Percentiles rank a stretch among this genome's conserved stretches.
Conservation (phyloP, 2,113 vertebrate genomes). For the Alouatta palliata region DNA sequence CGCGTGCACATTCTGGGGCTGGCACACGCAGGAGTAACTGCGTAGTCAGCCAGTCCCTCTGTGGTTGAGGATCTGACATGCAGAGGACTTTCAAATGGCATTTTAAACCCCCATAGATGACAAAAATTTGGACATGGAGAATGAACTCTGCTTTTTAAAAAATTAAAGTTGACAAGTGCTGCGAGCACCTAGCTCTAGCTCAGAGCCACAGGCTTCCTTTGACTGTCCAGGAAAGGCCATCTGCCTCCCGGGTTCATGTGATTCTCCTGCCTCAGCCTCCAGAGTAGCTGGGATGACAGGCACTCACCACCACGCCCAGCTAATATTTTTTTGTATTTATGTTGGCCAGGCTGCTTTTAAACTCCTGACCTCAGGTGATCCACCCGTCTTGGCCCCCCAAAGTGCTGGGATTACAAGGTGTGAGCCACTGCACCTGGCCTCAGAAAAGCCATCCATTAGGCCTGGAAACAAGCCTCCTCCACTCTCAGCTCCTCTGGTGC, state of each 20-base stretch:
- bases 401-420: no score
- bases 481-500: constrained; percentile 52
- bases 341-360: no score
- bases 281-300: no score
- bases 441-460: constrained; percentile 58
- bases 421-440: no score
- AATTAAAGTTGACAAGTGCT: neutral
- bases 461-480: neutral
- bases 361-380: no score
- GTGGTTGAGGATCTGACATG: neutral
- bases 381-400: no score
- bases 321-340: no score
- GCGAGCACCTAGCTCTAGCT: constrained; percentile 70
- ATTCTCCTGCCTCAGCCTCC: no score
- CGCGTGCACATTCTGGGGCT: fast-evolving
- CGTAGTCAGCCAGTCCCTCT: neutral
- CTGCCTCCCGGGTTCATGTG: neutral
- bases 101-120: constrained; percentile 81
- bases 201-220: constrained; percentile 74
- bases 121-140: constrained; percentile 74
- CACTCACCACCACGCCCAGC: no score
- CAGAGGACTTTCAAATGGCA: neutral
- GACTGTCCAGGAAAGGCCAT: constrained; percentile 73
- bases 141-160: constrained; percentile 33
- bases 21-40: fast-evolving